Evolutionary conservation across 1,140 invertebrate genomes (phyloP).

Genomic region (Sogatella furcifera): DNA sequence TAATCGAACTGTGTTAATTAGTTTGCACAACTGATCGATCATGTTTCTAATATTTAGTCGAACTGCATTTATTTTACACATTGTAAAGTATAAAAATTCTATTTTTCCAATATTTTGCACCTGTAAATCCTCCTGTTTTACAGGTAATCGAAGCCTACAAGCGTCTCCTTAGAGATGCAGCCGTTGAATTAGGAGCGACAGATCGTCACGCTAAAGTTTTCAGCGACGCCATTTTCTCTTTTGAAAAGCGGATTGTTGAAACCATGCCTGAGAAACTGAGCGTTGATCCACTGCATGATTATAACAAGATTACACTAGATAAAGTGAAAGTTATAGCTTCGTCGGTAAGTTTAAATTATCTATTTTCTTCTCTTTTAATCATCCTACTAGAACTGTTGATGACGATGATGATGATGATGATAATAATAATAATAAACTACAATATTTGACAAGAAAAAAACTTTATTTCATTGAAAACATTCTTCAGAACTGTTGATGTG

Average conservation of each 20-base stretch:
- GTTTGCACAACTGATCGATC: constrained; percentile 26
- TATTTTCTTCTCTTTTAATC: constrained; percentile 14
- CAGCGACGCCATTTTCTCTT: constrained; percentile 44
- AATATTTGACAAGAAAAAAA: too few relatives aligned
- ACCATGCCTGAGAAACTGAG: constrained; percentile 33
- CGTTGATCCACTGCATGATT: constrained; percentile 32
- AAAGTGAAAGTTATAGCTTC: constrained; percentile 34
- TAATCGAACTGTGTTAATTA: constrained; percentile 41
- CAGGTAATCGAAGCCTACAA: constrained; percentile 42
- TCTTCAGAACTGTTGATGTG: too few relatives aligned
- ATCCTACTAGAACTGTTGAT: too few relatives aligned
- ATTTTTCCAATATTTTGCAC: constrained; percentile 3
- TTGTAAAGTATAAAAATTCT: background rate
- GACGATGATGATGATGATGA: too few relatives aligned
- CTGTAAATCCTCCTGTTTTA: constrained; percentile 12
- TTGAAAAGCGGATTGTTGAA: constrained; percentile 47
- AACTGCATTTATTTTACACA: too few relatives aligned
- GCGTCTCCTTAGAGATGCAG: constrained; percentile 42
- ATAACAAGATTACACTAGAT: constrained; percentile 32
- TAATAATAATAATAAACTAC: too few relatives aligned
- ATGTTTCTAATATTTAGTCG: too few relatives aligned
- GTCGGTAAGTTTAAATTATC: constrained; percentile 29
- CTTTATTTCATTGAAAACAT: too few relatives aligned
- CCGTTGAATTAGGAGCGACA: constrained; percentile 39
- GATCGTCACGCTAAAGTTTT: constrained; percentile 38